Evolutionary conservation across 2,797 vertebrate species (phyloP).

Genomic region (Decapterus maruadsi): DNA sequence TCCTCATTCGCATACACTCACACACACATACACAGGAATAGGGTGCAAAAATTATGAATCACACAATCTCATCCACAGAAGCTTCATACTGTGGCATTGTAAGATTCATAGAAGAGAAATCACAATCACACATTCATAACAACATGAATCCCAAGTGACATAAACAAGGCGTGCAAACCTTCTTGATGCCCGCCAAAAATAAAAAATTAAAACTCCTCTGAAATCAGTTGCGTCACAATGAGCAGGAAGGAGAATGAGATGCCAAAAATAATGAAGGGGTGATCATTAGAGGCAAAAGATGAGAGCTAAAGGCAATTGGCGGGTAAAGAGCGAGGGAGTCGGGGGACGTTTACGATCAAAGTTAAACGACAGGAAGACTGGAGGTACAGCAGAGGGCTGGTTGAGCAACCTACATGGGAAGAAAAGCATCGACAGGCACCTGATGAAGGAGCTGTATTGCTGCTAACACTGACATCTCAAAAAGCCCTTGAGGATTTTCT

Average conservation of each 20-base stretch:
- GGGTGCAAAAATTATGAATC: conserved; percentile 57
- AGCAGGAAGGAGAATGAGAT: conserved; percentile 34
- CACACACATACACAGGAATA: conserved; percentile 15
- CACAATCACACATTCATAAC: conserved; percentile 18
- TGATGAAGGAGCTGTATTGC: conserved; percentile 69
- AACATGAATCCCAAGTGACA: conserved; percentile 11
- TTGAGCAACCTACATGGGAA: conserved; percentile 47
- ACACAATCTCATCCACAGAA: conserved; percentile 35
- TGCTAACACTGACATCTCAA: conserved; percentile 73
- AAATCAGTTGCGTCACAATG: conserved; percentile 46
- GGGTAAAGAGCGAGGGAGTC: background rate
- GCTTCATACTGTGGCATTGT: conserved; percentile 36
- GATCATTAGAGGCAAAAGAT: conserved; percentile 9
- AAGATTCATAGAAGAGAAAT: conserved; percentile 19
- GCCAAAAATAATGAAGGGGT: conserved; percentile 1
- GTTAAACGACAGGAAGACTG: conserved; percentile 74
- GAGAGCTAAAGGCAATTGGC: conserved; percentile 13
- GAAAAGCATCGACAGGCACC: conserved; percentile 49
- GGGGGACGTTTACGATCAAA: conserved; percentile 19
- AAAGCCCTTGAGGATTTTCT: conserved; percentile 77
- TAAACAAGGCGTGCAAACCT: conserved; percentile 17
- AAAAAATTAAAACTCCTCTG: conserved; percentile 5
- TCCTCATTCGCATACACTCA: background rate
- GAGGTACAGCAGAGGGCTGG: conserved; percentile 24
- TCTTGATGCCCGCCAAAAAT: conserved; percentile 17